Evolutionary conservation across 2,888 invertebrate genomes (phyloP).

Genomic region (Nysson spinosus): DNA sequence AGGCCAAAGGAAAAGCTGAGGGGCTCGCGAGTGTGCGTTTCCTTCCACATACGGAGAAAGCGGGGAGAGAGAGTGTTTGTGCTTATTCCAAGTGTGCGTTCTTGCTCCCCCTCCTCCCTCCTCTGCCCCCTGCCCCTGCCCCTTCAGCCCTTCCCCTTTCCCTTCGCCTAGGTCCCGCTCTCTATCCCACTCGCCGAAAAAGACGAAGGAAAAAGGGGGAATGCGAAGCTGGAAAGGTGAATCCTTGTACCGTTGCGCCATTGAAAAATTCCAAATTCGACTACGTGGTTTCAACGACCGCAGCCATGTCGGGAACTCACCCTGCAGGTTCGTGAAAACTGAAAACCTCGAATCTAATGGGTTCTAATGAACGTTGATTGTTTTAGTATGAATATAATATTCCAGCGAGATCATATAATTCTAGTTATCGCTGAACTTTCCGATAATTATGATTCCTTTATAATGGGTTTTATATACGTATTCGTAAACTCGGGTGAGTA

Average conservation of each 20-base stretch:
- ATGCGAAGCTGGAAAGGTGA: constrained; percentile 63
- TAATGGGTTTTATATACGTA: too few relatives aligned
- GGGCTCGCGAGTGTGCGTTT: constrained; percentile 6
- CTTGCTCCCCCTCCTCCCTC: constrained; percentile 11
- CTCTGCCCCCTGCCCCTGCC: too few relatives aligned
- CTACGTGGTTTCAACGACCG: constrained; percentile 2
- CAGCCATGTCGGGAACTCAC: too few relatives aligned
- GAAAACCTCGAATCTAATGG: too few relatives aligned
- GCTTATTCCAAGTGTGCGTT: neutral
- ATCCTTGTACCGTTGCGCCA: constrained; percentile 65
- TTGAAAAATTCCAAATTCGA: constrained; percentile 45
- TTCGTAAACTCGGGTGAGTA: too few relatives aligned
- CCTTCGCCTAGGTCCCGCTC: neutral
- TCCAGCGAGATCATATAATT: too few relatives aligned
- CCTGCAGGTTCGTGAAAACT: too few relatives aligned
- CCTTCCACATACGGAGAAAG: neutral
- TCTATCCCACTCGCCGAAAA: constrained; percentile 13
- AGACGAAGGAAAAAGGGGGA: constrained; percentile 35
- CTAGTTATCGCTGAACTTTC: too few relatives aligned
- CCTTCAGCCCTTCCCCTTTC: too few relatives aligned
- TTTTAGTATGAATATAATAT: too few relatives aligned
- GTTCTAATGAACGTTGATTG: too few relatives aligned
- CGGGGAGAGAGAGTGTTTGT: neutral
- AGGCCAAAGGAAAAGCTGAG: constrained; percentile 28
- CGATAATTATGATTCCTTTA: too few relatives aligned